Base-by-base conservation (phyloP, 2,888 invertebrate genomes). In the Stegophylla sp. region DNA sequence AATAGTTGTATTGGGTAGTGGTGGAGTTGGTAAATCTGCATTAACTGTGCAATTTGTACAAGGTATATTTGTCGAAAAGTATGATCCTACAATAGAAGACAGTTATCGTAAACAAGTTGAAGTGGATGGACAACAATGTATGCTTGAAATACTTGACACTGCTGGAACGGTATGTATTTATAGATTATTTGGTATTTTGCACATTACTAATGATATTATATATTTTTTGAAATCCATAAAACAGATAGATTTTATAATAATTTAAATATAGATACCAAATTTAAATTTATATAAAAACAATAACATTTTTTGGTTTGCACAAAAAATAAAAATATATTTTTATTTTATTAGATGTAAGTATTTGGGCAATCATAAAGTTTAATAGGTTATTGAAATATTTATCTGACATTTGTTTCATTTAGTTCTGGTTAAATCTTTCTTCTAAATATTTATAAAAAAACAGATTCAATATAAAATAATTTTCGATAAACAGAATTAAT, bases 81-180 rank as follows among this genome's bases (percentile, higher is more conserved):
- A 95, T 89, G 99, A 99, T 89, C 99, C 99, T 84, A 99, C 99
- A 86, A 99, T 99, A 87, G 99, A 99, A 89, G 99, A 99, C 90
- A 97, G 97, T 89, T 99, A 99, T 89, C 92, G 99, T 88, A 99
- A 99, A 91, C 98, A 99, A 91, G 97, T 99, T 84, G 98, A 99
- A 90, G 83, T 83, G 84, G 99, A 99, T 88, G 97, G 97, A 75
- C 97, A 98, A 88, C 98, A 98, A 88, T 99, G 99, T 88, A 99
- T 99, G 98, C 91, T 99, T 86, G 99, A 99, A 90, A 99, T 99
- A 86, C 90, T 99, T 87, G 99, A 99, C 89, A 99, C 99, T 84
- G 99, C 99, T 85, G 99, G 99, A 87, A 99, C 99, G 86, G 94
- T 94, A 89, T 89, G 90, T 88, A 83, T 66, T 83, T 72, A 77